phyloP scores from a whole-genome alignment of 2,113 vertebrate genomes.

The Calonectris borealis region DNA sequence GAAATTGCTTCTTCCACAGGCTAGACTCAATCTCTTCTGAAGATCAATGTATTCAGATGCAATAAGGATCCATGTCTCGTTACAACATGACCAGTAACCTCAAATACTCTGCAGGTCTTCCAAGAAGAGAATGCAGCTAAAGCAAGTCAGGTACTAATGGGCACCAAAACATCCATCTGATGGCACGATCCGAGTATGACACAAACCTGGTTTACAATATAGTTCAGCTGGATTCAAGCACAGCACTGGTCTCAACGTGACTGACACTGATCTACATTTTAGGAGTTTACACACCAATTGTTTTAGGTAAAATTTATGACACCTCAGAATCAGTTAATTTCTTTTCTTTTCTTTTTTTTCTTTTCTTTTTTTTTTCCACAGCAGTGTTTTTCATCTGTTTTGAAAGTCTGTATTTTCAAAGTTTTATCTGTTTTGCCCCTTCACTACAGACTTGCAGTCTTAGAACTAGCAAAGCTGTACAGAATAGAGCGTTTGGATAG shows the following conservation, averaged over 20 bases:
- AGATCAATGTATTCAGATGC: neutral
- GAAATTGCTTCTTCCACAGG: neutral
- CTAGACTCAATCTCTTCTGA: neutral
- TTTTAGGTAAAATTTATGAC: conserved; percentile 24
- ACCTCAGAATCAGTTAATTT: neutral
- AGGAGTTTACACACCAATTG: neutral
- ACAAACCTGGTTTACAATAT: neutral
- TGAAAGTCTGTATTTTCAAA: neutral
- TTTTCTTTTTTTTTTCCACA: neutral
- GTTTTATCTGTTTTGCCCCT: neutral
- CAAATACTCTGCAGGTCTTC: neutral
- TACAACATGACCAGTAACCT: neutral
- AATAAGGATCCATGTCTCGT: neutral
- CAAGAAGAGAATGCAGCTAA: neutral
- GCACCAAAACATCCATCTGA: neutral
- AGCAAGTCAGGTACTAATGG: neutral
- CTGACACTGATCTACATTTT: neutral
- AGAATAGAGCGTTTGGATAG: neutral
- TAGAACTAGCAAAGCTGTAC: neutral
- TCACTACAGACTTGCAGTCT: neutral
- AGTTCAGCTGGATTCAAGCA: neutral
- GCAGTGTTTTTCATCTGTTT: neutral
- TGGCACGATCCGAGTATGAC: rapidly evolving
- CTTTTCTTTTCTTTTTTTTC: neutral
- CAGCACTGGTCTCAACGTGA: neutral